Conservation (phyloP, 2,797 vertebrate genomes). For the Eulemur coronatus region DNA sequence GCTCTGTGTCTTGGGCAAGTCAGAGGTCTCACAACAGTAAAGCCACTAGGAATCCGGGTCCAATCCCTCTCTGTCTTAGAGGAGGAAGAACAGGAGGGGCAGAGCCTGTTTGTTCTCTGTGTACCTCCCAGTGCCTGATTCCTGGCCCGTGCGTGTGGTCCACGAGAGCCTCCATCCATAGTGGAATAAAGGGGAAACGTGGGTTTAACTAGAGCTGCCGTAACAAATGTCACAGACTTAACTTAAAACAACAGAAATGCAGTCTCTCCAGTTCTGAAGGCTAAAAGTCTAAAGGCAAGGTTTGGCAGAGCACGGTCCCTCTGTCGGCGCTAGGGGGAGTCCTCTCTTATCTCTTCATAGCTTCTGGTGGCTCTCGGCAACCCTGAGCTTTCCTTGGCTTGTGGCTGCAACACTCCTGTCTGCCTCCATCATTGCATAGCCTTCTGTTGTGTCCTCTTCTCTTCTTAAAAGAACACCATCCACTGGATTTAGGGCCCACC, state of each 20-base stretch:
- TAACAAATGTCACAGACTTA: not conserved
- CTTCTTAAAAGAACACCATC: not conserved
- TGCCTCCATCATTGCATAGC: not conserved
- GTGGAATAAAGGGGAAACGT: fast-evolving
- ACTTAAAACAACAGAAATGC: not conserved
- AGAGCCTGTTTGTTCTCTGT: not conserved
- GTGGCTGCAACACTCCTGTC: not conserved
- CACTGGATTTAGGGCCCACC: not conserved
- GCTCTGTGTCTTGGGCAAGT: not conserved
- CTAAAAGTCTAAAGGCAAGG: not conserved
- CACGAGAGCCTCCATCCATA: fast-evolving
- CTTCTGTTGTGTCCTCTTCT: not conserved
- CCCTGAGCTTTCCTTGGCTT: too few species aligned
- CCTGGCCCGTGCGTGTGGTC: not conserved
- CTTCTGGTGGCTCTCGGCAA: too few species aligned
- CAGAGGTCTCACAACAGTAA: not conserved
- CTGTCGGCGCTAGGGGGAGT: not conserved
- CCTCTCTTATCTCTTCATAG: not conserved
- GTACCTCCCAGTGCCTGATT: not conserved
- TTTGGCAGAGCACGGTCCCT: not conserved
- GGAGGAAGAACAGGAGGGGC: not conserved
- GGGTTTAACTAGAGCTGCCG: not conserved
- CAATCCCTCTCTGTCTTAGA: not conserved
- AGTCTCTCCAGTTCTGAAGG: not conserved
- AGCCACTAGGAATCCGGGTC: not conserved